Percentiles rank a stretch among this genome's conserved stretches.
Conservation (phyloP, 1,140 invertebrate species). For the Dreissena rostriformis region DNA sequence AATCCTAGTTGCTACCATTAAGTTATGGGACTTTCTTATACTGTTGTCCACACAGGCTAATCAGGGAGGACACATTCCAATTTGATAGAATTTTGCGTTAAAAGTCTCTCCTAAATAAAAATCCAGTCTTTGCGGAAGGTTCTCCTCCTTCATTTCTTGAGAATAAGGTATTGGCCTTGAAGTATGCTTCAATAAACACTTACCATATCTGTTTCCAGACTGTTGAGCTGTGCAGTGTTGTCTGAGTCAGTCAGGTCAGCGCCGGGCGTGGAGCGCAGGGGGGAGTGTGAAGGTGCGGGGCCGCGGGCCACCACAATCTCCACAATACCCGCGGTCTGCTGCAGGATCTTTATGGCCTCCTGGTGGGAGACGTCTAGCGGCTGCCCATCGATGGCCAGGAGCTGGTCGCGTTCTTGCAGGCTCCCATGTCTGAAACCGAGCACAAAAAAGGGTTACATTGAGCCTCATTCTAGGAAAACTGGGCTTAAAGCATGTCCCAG, state of each 20-base stretch:
- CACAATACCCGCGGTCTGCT: conserved; percentile 89
- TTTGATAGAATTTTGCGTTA: no score
- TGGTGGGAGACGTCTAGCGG: conserved; percentile 93
- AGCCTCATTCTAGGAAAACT: no score
- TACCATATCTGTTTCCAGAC: conserved; percentile 53
- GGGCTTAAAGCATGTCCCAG: no score
- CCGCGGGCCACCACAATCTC: conserved; percentile 88
- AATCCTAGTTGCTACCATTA: no score
- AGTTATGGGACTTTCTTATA: no score
- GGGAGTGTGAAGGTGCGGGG: conserved; percentile 58
- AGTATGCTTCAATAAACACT: not conserved
- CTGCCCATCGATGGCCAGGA: conserved; percentile 93
- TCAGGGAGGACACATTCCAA: no score
- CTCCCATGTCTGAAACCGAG: conserved; percentile 88
- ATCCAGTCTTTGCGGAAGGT: no score
- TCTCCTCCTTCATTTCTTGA: no score
- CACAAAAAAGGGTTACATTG: no score
- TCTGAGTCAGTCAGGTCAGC: conserved; percentile 5
- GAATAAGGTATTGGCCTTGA: no score
- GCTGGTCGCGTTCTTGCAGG: conserved; percentile 92
- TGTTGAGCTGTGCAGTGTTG: conserved; percentile 40
- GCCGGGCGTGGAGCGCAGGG: conserved; percentile 27
- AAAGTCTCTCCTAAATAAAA: no score
- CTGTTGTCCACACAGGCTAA: no score
- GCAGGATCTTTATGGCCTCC: conserved; percentile 91